Conservation (phyloP, 2,888 invertebrate species). For the Blera fallax region DNA sequence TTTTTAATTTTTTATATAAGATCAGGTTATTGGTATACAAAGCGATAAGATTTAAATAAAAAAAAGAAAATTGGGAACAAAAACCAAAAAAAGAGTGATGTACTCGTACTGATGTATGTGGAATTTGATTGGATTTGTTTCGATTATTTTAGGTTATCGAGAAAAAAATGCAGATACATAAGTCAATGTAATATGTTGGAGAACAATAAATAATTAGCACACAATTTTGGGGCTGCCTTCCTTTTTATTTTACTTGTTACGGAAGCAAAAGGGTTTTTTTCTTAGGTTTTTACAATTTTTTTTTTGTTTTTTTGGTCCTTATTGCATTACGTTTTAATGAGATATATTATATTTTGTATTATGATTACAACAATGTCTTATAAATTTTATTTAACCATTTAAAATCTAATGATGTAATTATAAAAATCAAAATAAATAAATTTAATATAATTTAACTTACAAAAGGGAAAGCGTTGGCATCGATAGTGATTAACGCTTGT, state of each 20-base stretch:
- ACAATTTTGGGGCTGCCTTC: slow-evolving; percentile 7
- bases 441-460: slow-evolving; percentile 51
- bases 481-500: not conserved
- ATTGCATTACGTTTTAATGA: slow-evolving; percentile 64
- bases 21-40: slow-evolving; percentile 9
- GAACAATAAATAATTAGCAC: not conserved
- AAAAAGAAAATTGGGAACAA: slow-evolving; percentile 15
- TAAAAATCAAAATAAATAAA: slow-evolving; percentile 59
- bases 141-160: slow-evolving; percentile 24
- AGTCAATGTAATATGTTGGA: slow-evolving; percentile 12
- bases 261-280: not conserved
- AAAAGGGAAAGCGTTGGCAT: not conserved
- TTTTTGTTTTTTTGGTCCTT: slow-evolving; percentile 18
- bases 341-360: slow-evolving; percentile 54
- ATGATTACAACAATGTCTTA: slow-evolving; percentile 47
- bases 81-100: not conserved
- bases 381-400: slow-evolving; percentile 55
- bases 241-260: slow-evolving; percentile 18
- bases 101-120: slow-evolving; percentile 27
- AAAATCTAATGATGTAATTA: slow-evolving; percentile 65
- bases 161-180: not conserved
- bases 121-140: slow-evolving; percentile 32
- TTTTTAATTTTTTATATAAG: not conserved
- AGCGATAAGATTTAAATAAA: slow-evolving; percentile 7
- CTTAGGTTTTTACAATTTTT: slow-evolving; percentile 2